These are phyloP conservation scores for Cherax quadricarinatus DNA, from an alignment of 1,140 invertebrate species.

Conservation along the genomic window DNA sequence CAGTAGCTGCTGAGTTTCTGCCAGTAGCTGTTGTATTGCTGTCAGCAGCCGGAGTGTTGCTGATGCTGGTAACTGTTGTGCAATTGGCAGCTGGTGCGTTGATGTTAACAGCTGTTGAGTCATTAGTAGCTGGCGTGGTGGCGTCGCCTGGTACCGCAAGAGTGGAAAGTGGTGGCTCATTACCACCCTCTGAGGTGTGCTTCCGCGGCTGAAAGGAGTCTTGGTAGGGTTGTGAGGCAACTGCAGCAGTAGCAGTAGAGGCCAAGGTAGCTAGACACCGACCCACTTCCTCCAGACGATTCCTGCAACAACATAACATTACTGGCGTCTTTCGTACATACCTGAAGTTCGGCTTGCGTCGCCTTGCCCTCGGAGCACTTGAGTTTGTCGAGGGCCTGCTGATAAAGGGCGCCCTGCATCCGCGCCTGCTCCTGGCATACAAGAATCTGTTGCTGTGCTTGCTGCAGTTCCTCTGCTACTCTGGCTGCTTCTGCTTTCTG, in stretches of 20 bases:
- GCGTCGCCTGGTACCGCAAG: neutral
- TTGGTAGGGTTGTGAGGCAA: neutral
- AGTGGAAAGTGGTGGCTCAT: neutral
- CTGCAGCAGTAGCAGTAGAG: neutral
- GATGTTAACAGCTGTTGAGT: neutral
- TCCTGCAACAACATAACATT: constrained; percentile 28
- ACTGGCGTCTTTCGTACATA: neutral
- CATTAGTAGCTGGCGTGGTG: neutral
- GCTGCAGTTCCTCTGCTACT: constrained; percentile 22
- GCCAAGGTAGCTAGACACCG: constrained; percentile 28
- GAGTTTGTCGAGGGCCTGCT: constrained; percentile 44
- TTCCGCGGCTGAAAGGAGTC: neutral
- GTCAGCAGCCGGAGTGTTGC: neutral
- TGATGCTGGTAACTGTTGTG: too few species aligned
- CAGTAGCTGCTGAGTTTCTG: too few species aligned
- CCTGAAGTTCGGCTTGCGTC: constrained; percentile 24
- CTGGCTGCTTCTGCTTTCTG: neutral
- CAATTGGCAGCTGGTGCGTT: neutral
- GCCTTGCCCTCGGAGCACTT: constrained; percentile 15
- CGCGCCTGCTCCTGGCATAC: constrained; percentile 30
- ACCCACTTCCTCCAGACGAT: constrained; percentile 44
- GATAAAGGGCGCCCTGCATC: constrained; percentile 37
- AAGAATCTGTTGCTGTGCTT: constrained; percentile 16
- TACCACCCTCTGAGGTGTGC: neutral
- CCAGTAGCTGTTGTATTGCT: neutral